Evolutionary conservation across 1,140 invertebrate species (phyloP).

Genomic region (Episyrphus balteatus): DNA sequence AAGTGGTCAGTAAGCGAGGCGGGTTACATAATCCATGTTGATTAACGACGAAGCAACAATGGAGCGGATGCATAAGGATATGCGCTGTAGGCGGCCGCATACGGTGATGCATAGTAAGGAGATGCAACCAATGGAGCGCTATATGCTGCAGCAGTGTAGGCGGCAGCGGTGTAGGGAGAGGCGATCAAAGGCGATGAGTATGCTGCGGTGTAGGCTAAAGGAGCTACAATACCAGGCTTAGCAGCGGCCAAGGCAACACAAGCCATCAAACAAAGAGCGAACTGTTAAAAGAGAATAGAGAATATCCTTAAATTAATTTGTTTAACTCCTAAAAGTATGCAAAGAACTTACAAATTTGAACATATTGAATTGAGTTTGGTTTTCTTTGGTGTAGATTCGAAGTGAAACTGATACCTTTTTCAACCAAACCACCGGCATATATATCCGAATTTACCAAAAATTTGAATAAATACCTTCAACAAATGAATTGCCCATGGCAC

Average conservation of each 20-base stretch:
- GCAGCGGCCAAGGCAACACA: conserved; percentile 25
- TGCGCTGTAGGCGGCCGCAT: conserved; percentile 17
- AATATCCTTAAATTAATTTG: conserved; percentile 1
- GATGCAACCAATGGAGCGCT: conserved; percentile 1
- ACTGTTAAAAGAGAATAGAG: conserved; percentile 10
- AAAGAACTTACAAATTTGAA: conserved; percentile 32
- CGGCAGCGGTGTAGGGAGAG: neutral
- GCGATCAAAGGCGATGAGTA: conserved; percentile 16
- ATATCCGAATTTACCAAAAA: too few species aligned
- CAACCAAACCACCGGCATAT: too few species aligned
- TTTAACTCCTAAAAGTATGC: neutral
- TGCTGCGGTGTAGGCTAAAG: conserved; percentile 13
- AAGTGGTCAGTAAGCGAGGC: too few species aligned
- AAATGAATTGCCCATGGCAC: too few species aligned
- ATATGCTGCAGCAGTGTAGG: conserved; percentile 3
- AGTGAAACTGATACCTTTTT: too few species aligned
- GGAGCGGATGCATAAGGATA: conserved; percentile 24
- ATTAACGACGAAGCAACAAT: neutral
- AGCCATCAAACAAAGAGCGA: conserved; percentile 27
- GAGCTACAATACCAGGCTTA: conserved; percentile 24
- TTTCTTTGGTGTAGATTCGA: conserved; percentile 3
- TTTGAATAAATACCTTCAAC: too few species aligned
- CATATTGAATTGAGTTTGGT: conserved; percentile 21
- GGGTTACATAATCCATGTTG: neutral
- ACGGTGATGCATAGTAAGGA: conserved; percentile 14